Evolutionary conservation across 2,888 invertebrate genomes (phyloP), one percentile per base, ranked within the genome.

Genomic region (Cosmia trapezina): DNA sequence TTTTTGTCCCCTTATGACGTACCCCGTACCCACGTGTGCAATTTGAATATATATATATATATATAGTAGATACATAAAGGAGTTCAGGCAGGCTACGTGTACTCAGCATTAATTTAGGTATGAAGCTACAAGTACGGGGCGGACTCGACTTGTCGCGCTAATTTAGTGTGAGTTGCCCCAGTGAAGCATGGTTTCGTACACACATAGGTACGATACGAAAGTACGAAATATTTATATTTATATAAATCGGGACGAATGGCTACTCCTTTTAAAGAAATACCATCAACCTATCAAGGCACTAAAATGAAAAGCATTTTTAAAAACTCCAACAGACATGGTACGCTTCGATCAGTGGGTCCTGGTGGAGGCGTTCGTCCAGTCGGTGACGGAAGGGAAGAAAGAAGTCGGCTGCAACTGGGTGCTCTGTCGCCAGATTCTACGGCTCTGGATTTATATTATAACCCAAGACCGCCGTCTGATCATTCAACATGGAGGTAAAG

Each of bases 311-410:
- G 4, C 9, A 11, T 9, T 51, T 78, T 54, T 5, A 14, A 63
- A 51, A 63, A 73, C 72, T 37, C n/a, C 37, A 80, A 54, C 88
- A 95, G 95, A 82, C 94, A 97, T 89, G 94, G 97, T 80, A 94
- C 96, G 2, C 90, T 96, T 2, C 91, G 96, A 53, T 95, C 95
- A 14, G 87, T 90, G 43, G 95, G 93, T 0, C 94, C 94, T 11
- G 97, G 89, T 91, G 97, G 95, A 89, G 97, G 89, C 90, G 97
- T 95, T 90, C 97, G 93, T 96, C 98, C 90, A 94, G 97, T 97
- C 65, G 98, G 98, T 17, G 98, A 98, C 88, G 98, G 98, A 3
- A 95, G 98, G 60, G 98, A 98, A 89, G 98, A 98, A 96, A 97
- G 98, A 71, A 98, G 98, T 77, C 96, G 98, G 66, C 94, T 98